Evolutionary conservation across 2,888 invertebrate genomes (phyloP), one percentile per base, ranked within the genome.

Genomic region (Hypomecis atomaria): DNA sequence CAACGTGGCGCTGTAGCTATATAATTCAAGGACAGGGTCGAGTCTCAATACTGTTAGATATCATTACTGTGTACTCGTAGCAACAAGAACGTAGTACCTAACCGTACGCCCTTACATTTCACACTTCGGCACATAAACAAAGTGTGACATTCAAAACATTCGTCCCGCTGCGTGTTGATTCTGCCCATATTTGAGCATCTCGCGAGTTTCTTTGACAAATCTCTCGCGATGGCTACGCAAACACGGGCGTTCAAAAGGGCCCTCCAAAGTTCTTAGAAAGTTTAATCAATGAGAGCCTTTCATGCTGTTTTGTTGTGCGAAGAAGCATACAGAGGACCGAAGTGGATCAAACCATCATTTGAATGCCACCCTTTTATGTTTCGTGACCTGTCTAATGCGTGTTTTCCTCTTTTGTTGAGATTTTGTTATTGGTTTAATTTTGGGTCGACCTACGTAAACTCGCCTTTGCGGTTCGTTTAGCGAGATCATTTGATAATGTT

Each of bases 141-240:
- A 72, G 64, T 68, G 65, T 60, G 62, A 69, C 60, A 67, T 69
- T 66, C 58, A 70, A 74, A 76, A 76, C 76, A 76, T 74, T 69
- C 70, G 65, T 65, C 65, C 65, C 65, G 57, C 63, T 67, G 49
- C 44, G 57, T 75, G 73, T 76, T 76, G 75, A 74, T 76, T 75
- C 74, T 68, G 53, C 65, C 71, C 78, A 74, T 83, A 74, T 83
- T 85, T 85, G 81, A 70, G 66, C 69, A 71, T 72, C 67, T 67
- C 75, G 69, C 70, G 74, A 78, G 76, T 78, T 78, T 85, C 87
- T 86, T 87, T 87, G 86, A 85, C 82, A 85, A 85, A 83, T 86
- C 83, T 81, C 74, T 74, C 78, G 76, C 81, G 79, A 84, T 78
- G 75, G 73, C 71, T 81, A 74, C 70, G 82, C 76, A 84, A 87